These are phyloP conservation scores for Cheilosia scutellata DNA, from an alignment of 2,888 invertebrate genomes.

Conservation along the genomic window DNA sequence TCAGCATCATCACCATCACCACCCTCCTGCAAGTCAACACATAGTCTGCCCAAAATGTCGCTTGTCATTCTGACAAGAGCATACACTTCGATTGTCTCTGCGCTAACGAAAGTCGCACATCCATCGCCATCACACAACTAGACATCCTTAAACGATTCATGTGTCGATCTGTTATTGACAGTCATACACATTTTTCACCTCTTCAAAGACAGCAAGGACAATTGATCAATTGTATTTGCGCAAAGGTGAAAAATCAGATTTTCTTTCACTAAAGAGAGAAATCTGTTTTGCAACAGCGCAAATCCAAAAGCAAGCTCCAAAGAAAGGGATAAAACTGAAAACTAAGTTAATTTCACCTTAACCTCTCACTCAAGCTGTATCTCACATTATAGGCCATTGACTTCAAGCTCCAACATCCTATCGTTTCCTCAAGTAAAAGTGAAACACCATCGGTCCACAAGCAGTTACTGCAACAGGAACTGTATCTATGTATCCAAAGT, in stretches of 20 bases:
- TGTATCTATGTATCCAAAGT: conserved; percentile 42
- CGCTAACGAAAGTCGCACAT: conserved; percentile 51
- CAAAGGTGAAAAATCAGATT: conserved; percentile 52
- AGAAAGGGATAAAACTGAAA: background rate
- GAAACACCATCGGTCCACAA: conserved; percentile 47
- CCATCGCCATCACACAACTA: conserved; percentile 29
- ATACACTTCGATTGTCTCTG: conserved; percentile 48
- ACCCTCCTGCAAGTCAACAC: conserved; percentile 29
- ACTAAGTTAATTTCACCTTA: conserved; percentile 54
- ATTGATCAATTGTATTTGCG: conserved; percentile 44
- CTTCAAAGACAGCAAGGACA: conserved; percentile 41
- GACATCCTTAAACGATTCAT: conserved; percentile 57
- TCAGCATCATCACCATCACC: conserved; percentile 12
- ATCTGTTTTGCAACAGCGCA: conserved; percentile 21
- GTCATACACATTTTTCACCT: conserved; percentile 19
- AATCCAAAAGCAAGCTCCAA: background rate
- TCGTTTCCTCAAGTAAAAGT: conserved; percentile 57
- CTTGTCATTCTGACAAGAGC: conserved; percentile 52
- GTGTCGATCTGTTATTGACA: conserved; percentile 53
- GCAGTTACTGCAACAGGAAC: conserved; percentile 45
- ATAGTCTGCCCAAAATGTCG: background rate
- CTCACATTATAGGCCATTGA: conserved; percentile 56
- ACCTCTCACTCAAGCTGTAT: conserved; percentile 44
- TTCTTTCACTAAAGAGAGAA: conserved; percentile 36
- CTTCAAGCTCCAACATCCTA: conserved; percentile 38